phyloP scores from a whole-genome alignment of 2,888 invertebrate species.

The Cataglyphis altisquamis region DNA sequence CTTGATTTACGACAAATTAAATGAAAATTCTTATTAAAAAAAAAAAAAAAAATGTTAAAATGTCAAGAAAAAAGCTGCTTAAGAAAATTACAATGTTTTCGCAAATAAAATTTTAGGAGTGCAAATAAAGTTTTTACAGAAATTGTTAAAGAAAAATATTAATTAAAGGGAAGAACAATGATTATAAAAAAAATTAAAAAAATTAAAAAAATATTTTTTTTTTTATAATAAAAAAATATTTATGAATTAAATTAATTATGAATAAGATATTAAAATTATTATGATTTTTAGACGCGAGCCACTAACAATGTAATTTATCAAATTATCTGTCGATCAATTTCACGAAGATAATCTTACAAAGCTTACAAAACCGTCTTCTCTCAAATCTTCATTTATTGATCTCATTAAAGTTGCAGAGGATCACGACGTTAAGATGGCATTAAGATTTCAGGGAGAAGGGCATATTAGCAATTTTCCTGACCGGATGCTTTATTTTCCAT shows the following conservation, averaged over 20 bases:
- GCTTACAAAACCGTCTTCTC: neutral
- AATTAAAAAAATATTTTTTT: too few species aligned
- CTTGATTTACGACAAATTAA: neutral
- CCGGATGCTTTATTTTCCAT: slow-evolving; percentile 72
- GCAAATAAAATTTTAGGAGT: neutral
- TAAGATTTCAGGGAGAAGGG: neutral
- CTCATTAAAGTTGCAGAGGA: neutral
- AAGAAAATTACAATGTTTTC: neutral
- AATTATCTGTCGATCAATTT: neutral
- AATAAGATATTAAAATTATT: neutral
- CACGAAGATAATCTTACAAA: neutral
- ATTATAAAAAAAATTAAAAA: neutral
- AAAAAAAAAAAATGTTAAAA: neutral
- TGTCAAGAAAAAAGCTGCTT: neutral
- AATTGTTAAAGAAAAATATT: neutral
- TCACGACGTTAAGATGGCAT: neutral
- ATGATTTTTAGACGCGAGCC: neutral
- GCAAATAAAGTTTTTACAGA: neutral
- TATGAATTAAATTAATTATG: neutral
- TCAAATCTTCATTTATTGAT: neutral
- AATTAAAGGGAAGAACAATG: neutral
- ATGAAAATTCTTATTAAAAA: neutral
- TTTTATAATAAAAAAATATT: neutral
- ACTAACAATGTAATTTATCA: neutral
- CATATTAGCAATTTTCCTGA: slow-evolving; percentile 46